These are phyloP conservation scores for Atta cephalotes DNA, from an alignment of 1,140 invertebrate species.

Conservation along the genomic window DNA sequence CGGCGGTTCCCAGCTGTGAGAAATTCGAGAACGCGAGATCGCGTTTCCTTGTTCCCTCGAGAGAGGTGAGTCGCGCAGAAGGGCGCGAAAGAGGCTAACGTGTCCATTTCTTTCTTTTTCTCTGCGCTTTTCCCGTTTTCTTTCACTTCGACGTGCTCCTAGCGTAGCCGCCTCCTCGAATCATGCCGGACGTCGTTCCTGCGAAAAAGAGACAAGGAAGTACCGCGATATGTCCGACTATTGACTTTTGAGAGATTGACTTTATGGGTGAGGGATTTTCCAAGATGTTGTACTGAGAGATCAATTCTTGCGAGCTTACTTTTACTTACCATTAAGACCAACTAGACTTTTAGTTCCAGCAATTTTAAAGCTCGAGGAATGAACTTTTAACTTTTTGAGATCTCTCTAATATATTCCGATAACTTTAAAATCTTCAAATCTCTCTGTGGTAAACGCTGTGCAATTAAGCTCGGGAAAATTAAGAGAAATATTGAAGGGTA, in stretches of 20 bases:
- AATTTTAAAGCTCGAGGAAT: background rate
- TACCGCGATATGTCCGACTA: conserved; percentile 36
- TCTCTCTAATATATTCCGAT: conserved; percentile 41
- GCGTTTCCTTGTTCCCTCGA: conserved; percentile 2
- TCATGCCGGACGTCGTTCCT: conserved; percentile 64
- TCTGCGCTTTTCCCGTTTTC: conserved; percentile 43
- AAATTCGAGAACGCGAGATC: conserved; percentile 29
- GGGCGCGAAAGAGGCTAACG: conserved; percentile 41
- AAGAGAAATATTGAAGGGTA: background rate
- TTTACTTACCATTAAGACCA: background rate
- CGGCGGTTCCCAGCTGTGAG: conserved; percentile 17
- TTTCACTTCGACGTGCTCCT: conserved; percentile 54
- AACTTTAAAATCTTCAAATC: conserved; percentile 21
- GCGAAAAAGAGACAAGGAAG: conserved; percentile 13
- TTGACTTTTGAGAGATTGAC: background rate
- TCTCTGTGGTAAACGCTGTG: background rate
- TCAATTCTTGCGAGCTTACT: conserved; percentile 18
- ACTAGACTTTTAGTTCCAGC: conserved; percentile 7
- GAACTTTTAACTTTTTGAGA: background rate
- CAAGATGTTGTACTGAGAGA: background rate
- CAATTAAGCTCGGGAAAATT: conserved; percentile 21
- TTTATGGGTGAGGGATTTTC: background rate
- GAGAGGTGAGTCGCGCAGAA: conserved; percentile 20
- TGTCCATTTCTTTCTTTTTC: conserved; percentile 25
- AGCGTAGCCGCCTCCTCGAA: conserved; percentile 59